Conservation (phyloP, 1,140 invertebrate species). For the Bombus breviceps region DNA sequence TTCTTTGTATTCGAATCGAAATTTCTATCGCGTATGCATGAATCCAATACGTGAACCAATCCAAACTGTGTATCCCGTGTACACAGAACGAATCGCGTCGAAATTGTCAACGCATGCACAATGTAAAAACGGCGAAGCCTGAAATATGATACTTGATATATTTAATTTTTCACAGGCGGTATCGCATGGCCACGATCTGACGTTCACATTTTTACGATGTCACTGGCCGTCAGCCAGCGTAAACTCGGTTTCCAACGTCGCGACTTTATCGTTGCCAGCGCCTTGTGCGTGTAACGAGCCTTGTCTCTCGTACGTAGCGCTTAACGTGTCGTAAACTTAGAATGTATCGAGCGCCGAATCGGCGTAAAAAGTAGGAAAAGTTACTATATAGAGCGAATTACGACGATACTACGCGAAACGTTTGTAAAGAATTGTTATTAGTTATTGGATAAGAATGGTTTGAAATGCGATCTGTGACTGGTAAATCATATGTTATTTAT, state of each 20-base stretch:
- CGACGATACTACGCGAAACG: neutral
- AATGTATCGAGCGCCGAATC: neutral
- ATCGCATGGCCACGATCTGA: neutral
- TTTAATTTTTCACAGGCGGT: slow-evolving; percentile 30
- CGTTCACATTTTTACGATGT: neutral
- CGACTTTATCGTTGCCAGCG: slow-evolving; percentile 25
- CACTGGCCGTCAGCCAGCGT: neutral
- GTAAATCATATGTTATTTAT: too few relatives aligned
- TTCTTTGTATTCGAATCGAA: neutral
- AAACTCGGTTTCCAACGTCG: slow-evolving; percentile 5
- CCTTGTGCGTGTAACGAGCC: slow-evolving; percentile 31
- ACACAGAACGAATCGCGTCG: slow-evolving; percentile 13
- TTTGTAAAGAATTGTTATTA: neutral
- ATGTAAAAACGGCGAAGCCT: neutral
- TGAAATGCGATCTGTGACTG: too few relatives aligned
- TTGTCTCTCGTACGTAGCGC: slow-evolving; percentile 3
- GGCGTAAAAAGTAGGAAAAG: neutral
- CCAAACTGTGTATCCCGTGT: slow-evolving; percentile 15
- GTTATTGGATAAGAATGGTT: neutral
- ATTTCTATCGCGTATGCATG: slow-evolving; percentile 19
- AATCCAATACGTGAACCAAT: slow-evolving; percentile 17
- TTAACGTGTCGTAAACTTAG: slow-evolving; percentile 28
- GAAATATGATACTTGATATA: slow-evolving; percentile 22
- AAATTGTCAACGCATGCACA: neutral
- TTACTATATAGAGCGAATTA: neutral